A percentile compares a stretch with the other conserved stretches of the same genome.
Evolutionary conservation across 1,140 invertebrate species (phyloP).

Genomic region (Neuroterus valhalla): DNA sequence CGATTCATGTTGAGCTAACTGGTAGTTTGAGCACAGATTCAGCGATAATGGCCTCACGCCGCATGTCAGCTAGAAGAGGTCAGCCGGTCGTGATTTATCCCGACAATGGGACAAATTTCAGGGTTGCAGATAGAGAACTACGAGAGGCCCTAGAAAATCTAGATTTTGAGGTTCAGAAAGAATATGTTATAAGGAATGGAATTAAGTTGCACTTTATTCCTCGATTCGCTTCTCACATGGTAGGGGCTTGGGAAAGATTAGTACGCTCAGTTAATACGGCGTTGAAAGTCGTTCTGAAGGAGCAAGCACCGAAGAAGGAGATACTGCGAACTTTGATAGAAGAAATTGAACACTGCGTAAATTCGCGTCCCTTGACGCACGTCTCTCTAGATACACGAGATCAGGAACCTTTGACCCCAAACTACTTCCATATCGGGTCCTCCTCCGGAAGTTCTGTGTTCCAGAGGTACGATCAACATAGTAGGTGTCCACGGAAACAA

Average conservation of each 20-base stretch:
- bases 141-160: neutral
- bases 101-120: conserved; percentile 59
- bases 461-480: neutral
- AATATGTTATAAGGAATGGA: no score
- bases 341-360: neutral
- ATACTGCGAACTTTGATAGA: conserved; percentile 45
- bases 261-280: no score
- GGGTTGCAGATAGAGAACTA: conserved; percentile 37
- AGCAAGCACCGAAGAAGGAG: no score
- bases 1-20: conserved; percentile 54
- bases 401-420: neutral
- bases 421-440: neutral
- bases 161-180: no score
- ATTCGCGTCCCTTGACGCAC: neutral
- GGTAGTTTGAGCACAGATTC: conserved; percentile 46
- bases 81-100: conserved; percentile 36
- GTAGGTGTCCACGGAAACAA: conserved; percentile 16
- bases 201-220: no score
- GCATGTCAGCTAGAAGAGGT: conserved; percentile 49
- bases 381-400: neutral
- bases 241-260: conserved; percentile 17
- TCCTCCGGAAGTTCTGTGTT: neutral
- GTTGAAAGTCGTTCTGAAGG: no score
- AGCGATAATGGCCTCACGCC: conserved; percentile 48
- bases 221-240: neutral